Base-by-base conservation (phyloP, 1,140 invertebrate genomes). In the Cydia fagiglandana region DNA sequence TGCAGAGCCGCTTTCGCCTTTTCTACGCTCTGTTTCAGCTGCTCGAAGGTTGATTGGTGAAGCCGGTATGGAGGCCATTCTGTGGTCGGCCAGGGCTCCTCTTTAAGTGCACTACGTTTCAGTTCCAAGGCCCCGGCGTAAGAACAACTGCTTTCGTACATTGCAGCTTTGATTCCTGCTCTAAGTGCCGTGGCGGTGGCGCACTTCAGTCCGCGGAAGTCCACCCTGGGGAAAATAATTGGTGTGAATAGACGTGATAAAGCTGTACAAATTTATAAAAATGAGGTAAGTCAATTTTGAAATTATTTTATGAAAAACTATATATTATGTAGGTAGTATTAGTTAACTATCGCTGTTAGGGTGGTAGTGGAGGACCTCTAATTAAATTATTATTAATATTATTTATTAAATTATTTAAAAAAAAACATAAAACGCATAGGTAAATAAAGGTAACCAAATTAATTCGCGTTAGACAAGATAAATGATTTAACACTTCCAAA, bases 61-160 rank as follows among this genome's bases (percentile, higher is more conserved):
- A 96, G 95, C 66, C 96, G 93, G 86, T 96, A 96, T 10, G 95
- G 95, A 0, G 95, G 94, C 95, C 96, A 96, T 85, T 96, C 96
- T 73, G 94, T 94, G 76, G 93, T 93, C 75, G 92, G 92, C 89
- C 93, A 95, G 76, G 93, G 95, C 90, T 95, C 95, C 79, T 94
- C 94, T 88, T 95, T 95, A 68, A 94, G 90, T 77, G 94, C 94
- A 80, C 94, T 95, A 83, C 97, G 94, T 93, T 97, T 97, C 84
- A 97, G 93, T 91, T 97, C 97, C 81, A 97, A 94, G 83, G 96
- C 96, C 89, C 95, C 96, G 89, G 96, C 96, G 94, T 97, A 97
- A 89, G 96, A 97, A 94, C 97, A 97, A 84, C 96, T 96, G 93
- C 96, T 97, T 94, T 97, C 97, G 95, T 97, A 97, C 97, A 97